Base-by-base conservation (phyloP, 2,888 invertebrate genomes). In the Ceriagrion tenellum region DNA sequence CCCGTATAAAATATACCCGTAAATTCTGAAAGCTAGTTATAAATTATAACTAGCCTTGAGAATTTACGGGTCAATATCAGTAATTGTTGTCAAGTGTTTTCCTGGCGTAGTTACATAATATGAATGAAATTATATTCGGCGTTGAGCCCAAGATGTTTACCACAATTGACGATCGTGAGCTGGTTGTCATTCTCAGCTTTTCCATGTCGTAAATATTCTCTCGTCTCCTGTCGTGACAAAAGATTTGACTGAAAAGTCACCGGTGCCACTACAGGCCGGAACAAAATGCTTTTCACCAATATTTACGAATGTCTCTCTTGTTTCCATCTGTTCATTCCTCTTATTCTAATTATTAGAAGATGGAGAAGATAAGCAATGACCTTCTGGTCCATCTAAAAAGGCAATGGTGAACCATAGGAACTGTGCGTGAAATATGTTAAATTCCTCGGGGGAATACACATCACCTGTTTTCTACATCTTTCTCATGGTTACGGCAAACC, bases 401-500 rank as follows among this genome's bases (percentile, higher is more conserved):
- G 35, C 26, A 35, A 81, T 13, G 30, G 35, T 26, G 81, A 35
- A 35, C 10, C 35, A 35, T 35, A 35, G 30, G 0, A 13, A 81
- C 30, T 81, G 18, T 81, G 12, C 4, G 81, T 81, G 35, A 35
- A 81, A 81, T 81, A 81, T 81, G 30, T 81, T 35, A 81, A 35
- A 4, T 81, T 1, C 18, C 81, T 35, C 16, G 30, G 35, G 1
- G n/a, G 35, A 30, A 16, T 81, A 35, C 81, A 35, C 26, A 23
- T 81, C 81, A 81, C 81, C 81, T 81, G 35, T 35, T 81, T 81
- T 69, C 69, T 26, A 69, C 69, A 26, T 69, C 69, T 69, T 69
- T 81, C 81, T 81, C 81, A 35, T 81, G 81, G 81, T 16, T 35
- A 13, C 81, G 35, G 81, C 13, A 81, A 13, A 81, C 35, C 81